Percentiles rank a stretch among this genome's conserved stretches.
These are phyloP conservation scores for Cavia aperea DNA, from an alignment of 2,113 vertebrate genomes.

Conservation along the genomic window DNA sequence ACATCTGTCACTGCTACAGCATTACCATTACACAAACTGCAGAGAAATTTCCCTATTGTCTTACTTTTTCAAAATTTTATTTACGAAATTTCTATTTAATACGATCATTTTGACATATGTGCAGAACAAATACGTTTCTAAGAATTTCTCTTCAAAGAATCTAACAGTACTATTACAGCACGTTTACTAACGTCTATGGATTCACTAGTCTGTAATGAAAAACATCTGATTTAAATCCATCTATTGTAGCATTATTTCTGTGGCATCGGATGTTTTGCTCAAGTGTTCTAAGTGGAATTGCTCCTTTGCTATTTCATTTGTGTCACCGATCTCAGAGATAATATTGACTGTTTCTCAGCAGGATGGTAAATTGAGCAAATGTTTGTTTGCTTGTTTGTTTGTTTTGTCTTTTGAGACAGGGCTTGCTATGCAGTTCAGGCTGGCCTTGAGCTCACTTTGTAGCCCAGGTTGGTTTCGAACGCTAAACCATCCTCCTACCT, in stretches of 20 bases:
- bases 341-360: conserved; percentile 28
- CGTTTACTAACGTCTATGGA: conserved; percentile 13
- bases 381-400: neutral
- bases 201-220: conserved; percentile 27
- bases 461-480: too few relatives aligned
- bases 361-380: conserved; percentile 17
- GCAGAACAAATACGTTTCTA: neutral
- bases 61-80: conserved; percentile 13
- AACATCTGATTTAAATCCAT: conserved; percentile 32
- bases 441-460: too few relatives aligned
- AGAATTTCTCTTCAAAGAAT: conserved; percentile 35
- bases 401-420: too few relatives aligned
- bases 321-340: neutral
- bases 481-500: too few relatives aligned
- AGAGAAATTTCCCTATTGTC: neutral
- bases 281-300: neutral
- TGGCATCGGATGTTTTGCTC: conserved; percentile 34
- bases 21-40: neutral
- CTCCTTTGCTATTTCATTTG: conserved; percentile 2
- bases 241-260: neutral
- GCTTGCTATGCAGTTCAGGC: too few relatives aligned
- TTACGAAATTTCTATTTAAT: conserved; percentile 5
- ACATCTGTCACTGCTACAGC: neutral
- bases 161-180: conserved; percentile 25
- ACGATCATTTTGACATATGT: neutral